Percentiles rank a stretch among this genome's conserved stretches.
Evolutionary conservation across 2,113 vertebrate genomes (phyloP).

Genomic region (Actenoides hombroni): DNA sequence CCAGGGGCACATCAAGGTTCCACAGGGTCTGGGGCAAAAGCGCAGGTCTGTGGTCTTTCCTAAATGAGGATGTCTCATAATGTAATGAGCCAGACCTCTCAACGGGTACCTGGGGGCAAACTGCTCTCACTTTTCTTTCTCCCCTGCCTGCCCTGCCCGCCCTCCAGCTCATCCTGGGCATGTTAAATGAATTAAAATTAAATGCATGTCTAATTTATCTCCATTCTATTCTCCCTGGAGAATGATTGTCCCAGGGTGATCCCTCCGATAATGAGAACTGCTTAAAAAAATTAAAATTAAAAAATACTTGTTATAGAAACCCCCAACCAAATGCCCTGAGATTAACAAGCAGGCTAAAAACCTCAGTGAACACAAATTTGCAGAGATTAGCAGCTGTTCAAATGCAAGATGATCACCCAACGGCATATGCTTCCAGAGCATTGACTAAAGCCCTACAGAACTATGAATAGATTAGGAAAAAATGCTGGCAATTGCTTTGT

Average conservation of each 20-base stretch:
- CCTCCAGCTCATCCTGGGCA: slow-evolving; percentile 40
- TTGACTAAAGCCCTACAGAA: slow-evolving; percentile 26
- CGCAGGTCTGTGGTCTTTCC: slow-evolving; percentile 42
- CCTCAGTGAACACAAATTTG: not conserved
- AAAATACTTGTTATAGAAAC: slow-evolving; percentile 29
- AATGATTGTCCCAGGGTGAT: slow-evolving; percentile 51
- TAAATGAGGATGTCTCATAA: slow-evolving; percentile 33
- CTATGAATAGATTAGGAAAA: slow-evolving; percentile 64
- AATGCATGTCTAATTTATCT: slow-evolving; percentile 47
- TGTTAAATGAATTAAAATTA: slow-evolving; percentile 49
- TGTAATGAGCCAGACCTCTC: not conserved
- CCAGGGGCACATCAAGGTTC: not conserved
- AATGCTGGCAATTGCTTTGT: slow-evolving; percentile 43
- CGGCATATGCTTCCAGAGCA: slow-evolving; percentile 18
- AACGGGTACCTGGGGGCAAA: slow-evolving; percentile 11
- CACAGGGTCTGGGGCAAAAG: slow-evolving; percentile 31
- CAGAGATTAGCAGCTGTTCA: slow-evolving; percentile 53
- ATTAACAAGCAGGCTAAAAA: slow-evolving; percentile 20
- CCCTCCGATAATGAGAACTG: slow-evolving; percentile 15
- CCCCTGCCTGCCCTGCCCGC: not conserved
- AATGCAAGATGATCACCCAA: slow-evolving; percentile 55
- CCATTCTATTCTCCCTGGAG: slow-evolving; percentile 29
- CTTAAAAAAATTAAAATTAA: slow-evolving; percentile 52
- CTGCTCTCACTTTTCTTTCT: slow-evolving; percentile 35
- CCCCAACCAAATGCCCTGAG: slow-evolving; percentile 25